A percentile compares a stretch with the other conserved stretches of the same genome.
Evolutionary conservation across 2,888 invertebrate genomes (phyloP).

Genomic region (Pollenia angustigena): DNA sequence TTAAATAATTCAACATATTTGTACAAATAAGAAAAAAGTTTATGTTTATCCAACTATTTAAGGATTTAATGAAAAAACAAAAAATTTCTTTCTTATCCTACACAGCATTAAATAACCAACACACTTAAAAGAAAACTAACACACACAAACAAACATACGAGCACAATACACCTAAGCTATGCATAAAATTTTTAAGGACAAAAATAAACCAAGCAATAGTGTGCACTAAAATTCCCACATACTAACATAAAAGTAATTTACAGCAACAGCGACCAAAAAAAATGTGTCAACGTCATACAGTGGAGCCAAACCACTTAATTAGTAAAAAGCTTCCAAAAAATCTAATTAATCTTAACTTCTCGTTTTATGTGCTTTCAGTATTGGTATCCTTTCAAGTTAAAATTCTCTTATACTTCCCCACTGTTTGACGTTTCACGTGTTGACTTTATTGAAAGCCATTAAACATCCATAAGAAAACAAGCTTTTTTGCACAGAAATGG

Average conservation of each 20-base stretch:
- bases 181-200: background rate
- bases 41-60: constrained; percentile 48
- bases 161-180: background rate
- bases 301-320: too few relatives aligned
- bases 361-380: too few relatives aligned
- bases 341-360: too few relatives aligned
- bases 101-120: constrained; percentile 36
- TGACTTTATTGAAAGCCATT: constrained; percentile 46
- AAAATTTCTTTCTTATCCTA: constrained; percentile 49
- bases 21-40: constrained; percentile 7
- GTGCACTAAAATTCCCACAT: constrained; percentile 3
- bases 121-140: background rate
- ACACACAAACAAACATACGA: background rate
- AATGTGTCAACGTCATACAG: too few relatives aligned
- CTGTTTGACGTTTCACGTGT: background rate
- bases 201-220: constrained; percentile 30
- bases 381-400: background rate
- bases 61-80: constrained; percentile 36
- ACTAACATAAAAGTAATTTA: too few relatives aligned
- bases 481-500: constrained; percentile 48
- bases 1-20: background rate
- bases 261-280: too few relatives aligned
- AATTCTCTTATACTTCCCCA: background rate
- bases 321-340: too few relatives aligned
- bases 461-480: constrained; percentile 47